Conservation (phyloP, 92 coral and sea anemone species). For the Isaurus tuberculatus region DNA sequence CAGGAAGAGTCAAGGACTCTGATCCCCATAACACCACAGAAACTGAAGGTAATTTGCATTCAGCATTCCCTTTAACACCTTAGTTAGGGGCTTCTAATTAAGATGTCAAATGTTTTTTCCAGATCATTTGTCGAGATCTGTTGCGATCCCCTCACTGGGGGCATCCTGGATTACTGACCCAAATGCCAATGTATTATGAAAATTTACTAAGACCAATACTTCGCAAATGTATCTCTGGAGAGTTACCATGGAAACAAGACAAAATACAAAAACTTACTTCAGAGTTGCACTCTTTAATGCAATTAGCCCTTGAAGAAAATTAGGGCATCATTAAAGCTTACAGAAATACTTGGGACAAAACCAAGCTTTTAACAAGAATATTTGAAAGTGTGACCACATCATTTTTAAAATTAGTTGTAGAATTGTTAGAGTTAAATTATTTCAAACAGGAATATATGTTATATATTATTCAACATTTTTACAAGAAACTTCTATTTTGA, state of each 20-base stretch:
- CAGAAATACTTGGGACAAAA: background rate
- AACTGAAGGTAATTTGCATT: no score
- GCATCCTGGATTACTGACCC: slow-evolving; percentile 77
- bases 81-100: no score
- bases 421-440: no score
- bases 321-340: background rate
- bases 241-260: slow-evolving; percentile 74
- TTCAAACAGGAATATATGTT: no score
- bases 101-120: slow-evolving; percentile 10
- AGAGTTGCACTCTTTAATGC: slow-evolving; percentile 58
- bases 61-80: no score
- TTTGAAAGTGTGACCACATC: no score
- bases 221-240: slow-evolving; percentile 62
- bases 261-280: slow-evolving; percentile 49
- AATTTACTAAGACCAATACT: slow-evolving; percentile 57
- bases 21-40: no score
- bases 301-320: slow-evolving; percentile 21
- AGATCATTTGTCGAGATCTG: slow-evolving; percentile 83
- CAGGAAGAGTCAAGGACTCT: no score
- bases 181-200: slow-evolving; percentile 61
- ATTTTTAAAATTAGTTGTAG: no score
- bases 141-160: slow-evolving; percentile 69
- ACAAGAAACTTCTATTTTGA: no score
- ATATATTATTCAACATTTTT: no score
- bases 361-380: background rate